Percentiles rank a stretch among this genome's conserved stretches.
Evolutionary conservation across 2,888 invertebrate species (phyloP).

Genomic region (Diarsia brunnea): DNA sequence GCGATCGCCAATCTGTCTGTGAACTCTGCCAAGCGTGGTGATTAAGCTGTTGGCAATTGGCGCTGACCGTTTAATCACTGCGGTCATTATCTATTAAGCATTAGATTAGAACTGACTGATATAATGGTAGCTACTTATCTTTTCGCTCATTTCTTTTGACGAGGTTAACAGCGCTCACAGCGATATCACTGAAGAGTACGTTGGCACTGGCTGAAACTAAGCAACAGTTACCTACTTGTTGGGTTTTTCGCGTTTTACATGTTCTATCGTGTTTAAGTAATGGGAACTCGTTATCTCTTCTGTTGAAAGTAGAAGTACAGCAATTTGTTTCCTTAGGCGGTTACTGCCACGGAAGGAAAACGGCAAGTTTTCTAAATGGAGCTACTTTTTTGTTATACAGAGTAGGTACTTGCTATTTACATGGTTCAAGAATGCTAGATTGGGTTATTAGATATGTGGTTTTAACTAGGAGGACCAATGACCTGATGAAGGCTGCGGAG

Average conservation of each 20-base stretch:
- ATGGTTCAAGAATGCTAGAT: neutral
- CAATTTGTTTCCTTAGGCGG: constrained; percentile 30
- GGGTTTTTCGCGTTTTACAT: constrained; percentile 34
- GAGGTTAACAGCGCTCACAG: neutral
- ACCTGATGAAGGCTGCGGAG: too few relatives aligned
- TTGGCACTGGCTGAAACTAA: constrained; percentile 7
- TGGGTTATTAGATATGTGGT: neutral
- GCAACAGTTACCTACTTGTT: constrained; percentile 47
- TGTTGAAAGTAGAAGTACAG: constrained; percentile 15
- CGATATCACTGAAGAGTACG: constrained; percentile 34
- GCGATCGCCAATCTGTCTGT: constrained; percentile 22
- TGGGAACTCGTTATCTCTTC: constrained; percentile 26
- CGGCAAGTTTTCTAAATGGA: neutral
- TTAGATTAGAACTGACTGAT: constrained; percentile 29
- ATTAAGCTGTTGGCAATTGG: constrained; percentile 13
- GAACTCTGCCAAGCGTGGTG: constrained; percentile 18
- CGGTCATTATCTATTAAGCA: neutral
- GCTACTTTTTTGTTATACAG: neutral
- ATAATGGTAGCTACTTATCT: constrained; percentile 26
- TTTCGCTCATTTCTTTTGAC: constrained; percentile 2
- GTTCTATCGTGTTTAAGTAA: constrained; percentile 22
- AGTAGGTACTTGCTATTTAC: neutral
- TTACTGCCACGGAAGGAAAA: constrained; percentile 23
- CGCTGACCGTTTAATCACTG: constrained; percentile 18
- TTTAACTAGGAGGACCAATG: too few relatives aligned